Conservation (phyloP, 2,113 vertebrate species). For the Podarcis muralis region DNA sequence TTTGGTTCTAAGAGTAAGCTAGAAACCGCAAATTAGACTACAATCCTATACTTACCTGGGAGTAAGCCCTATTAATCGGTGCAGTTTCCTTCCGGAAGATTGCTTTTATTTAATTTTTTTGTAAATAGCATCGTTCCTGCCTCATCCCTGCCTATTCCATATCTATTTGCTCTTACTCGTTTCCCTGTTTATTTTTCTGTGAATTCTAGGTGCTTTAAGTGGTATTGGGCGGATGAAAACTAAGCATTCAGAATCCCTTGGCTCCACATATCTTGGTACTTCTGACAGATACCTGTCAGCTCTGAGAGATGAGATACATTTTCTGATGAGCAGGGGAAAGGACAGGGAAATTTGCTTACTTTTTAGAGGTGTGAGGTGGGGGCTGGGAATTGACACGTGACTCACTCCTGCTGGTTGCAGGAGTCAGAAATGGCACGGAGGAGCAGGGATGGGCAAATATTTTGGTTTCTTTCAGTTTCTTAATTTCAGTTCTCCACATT, state of each 20-base stretch:
- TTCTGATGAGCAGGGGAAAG: neutral
- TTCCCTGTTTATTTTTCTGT: too few relatives aligned
- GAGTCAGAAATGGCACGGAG: neutral
- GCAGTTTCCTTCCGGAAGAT: too few relatives aligned
- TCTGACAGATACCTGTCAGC: too few relatives aligned
- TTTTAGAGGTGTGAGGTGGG: neutral
- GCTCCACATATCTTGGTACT: neutral
- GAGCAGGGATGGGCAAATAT: neutral
- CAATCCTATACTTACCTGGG: neutral
- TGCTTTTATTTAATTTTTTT: too few relatives aligned
- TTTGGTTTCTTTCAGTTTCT: too few relatives aligned
- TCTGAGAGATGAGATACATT: neutral
- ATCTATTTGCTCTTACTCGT: too few relatives aligned
- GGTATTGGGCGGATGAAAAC: neutral
- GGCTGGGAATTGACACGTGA: neutral
- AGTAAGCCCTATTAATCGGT: too few relatives aligned
- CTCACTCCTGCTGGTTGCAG: neutral
- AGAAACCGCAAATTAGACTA: neutral
- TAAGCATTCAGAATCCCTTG: neutral
- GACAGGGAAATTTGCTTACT: neutral
- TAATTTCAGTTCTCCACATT: too few relatives aligned
- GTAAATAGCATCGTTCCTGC: too few relatives aligned
- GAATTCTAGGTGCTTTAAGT: neutral
- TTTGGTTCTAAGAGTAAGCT: neutral
- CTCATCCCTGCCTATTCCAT: too few relatives aligned